These are phyloP conservation scores for Cinclus cinclus DNA, from an alignment of 2,113 vertebrate species.

Conservation along the genomic window DNA sequence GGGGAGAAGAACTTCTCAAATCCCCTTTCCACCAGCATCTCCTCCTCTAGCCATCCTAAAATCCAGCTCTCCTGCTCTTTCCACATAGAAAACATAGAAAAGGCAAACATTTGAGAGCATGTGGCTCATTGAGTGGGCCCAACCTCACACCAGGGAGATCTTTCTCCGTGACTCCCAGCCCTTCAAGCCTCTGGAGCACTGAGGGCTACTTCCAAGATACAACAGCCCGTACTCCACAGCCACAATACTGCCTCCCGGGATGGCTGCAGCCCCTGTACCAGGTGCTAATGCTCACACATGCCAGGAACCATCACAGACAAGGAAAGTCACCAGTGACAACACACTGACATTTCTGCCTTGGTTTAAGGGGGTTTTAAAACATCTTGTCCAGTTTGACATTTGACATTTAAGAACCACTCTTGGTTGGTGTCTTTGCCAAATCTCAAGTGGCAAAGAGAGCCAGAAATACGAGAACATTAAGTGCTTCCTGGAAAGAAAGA, in stretches of 20 bases:
- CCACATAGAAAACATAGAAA: accelerated
- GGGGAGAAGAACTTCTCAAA: not conserved
- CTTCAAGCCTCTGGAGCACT: not conserved
- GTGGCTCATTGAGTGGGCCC: accelerated
- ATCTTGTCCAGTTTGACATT: not conserved
- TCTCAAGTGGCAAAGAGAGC: constrained; percentile 23
- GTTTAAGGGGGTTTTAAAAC: not conserved
- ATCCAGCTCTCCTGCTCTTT: not conserved
- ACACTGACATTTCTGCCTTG: accelerated
- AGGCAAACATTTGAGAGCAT: not conserved
- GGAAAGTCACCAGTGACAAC: not conserved
- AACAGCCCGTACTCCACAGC: not conserved
- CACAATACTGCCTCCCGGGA: accelerated
- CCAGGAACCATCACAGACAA: not conserved
- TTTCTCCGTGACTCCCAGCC: not conserved
- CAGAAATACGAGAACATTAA: constrained; percentile 23
- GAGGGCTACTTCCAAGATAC: not conserved
- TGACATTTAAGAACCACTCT: not conserved
- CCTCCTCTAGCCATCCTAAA: not conserved
- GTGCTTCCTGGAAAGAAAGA: constrained; percentile 24
- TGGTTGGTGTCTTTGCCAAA: not conserved
- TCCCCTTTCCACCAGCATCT: not conserved
- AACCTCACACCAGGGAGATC: not conserved
- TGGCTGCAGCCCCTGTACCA: accelerated
- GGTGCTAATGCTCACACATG: not conserved